Conservation (phyloP, 2,888 invertebrate species). For the Agriotes lineatus region DNA sequence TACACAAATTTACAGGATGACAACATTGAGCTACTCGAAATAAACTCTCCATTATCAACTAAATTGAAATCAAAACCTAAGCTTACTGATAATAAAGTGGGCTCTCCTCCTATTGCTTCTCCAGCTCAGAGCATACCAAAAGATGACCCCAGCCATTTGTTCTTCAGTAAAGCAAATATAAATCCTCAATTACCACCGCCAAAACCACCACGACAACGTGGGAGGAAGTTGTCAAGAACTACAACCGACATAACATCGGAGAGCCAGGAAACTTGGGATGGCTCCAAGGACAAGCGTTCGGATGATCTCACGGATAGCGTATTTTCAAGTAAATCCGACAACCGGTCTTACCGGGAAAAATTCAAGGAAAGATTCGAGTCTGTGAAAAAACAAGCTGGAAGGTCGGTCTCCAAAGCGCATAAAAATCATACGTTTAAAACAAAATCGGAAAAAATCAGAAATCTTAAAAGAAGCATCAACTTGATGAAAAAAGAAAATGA, state of each 20-base stretch:
- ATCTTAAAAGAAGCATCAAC: constrained; percentile 51
- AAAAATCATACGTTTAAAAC: constrained; percentile 40
- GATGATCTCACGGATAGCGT: constrained; percentile 39
- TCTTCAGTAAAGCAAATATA: neutral
- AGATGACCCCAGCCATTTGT: neutral
- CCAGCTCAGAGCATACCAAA: constrained; percentile 23
- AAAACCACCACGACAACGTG: neutral
- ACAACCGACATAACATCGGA: constrained; percentile 11
- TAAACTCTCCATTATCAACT: constrained; percentile 44
- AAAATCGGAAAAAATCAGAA: constrained; percentile 36
- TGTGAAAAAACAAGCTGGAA: constrained; percentile 61
- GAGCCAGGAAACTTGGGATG: constrained; percentile 20
- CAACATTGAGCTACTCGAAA: constrained; percentile 49
- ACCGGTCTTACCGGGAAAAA: constrained; percentile 62
- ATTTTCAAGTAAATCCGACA: constrained; percentile 54
- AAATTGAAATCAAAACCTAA: constrained; percentile 32
- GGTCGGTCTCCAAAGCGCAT: constrained; percentile 53
- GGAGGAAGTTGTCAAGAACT: constrained; percentile 4
- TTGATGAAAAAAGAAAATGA: constrained; percentile 54
- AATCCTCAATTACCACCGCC: too few relatives aligned
- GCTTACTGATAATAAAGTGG: constrained; percentile 29
- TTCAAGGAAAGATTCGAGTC: constrained; percentile 62
- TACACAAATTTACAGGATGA: constrained; percentile 49
- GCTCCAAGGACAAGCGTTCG: neutral
- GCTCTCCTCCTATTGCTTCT: constrained; percentile 19